These are phyloP conservation scores for Brachionus koreanus DNA, from an alignment of 1,140 invertebrate genomes.

Conservation along the genomic window DNA sequence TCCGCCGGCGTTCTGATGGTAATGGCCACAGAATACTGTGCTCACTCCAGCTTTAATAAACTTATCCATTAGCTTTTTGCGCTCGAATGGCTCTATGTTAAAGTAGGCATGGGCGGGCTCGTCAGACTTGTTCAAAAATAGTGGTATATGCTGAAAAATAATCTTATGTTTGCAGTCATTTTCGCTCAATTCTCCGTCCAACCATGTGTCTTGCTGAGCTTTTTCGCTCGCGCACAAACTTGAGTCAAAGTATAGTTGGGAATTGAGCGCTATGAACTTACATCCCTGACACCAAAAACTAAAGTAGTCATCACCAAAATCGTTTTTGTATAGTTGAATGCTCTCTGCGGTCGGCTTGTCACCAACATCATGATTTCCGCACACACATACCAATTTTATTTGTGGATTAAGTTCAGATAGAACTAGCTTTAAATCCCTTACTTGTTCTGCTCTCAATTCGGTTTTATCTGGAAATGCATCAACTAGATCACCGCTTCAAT, in stretches of 20 bases:
- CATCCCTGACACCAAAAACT: slow-evolving; percentile 62
- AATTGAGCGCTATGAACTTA: slow-evolving; percentile 63
- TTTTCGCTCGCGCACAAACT: slow-evolving; percentile 50
- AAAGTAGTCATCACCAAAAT: slow-evolving; percentile 64
- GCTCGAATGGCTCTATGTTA: slow-evolving; percentile 54
- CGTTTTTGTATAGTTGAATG: slow-evolving; percentile 54
- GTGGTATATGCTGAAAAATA: slow-evolving; percentile 64
- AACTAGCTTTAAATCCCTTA: slow-evolving; percentile 47
- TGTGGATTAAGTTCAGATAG: slow-evolving; percentile 57
- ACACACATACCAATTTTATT: slow-evolving; percentile 62
- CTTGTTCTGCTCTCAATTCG: slow-evolving; percentile 51
- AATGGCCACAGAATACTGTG: slow-evolving; percentile 63
- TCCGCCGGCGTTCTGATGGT: slow-evolving; percentile 61
- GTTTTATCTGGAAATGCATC: slow-evolving; percentile 56
- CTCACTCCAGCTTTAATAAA: slow-evolving; percentile 51
- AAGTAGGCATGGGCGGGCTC: slow-evolving; percentile 59
- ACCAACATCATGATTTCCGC: slow-evolving; percentile 65
- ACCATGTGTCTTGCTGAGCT: slow-evolving; percentile 59
- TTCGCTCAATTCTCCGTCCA: slow-evolving; percentile 53
- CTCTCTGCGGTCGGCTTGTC: slow-evolving; percentile 59
- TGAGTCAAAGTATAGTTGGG: slow-evolving; percentile 59
- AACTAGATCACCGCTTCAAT: slow-evolving; percentile 59
- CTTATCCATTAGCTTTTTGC: slow-evolving; percentile 58
- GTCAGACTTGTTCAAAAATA: slow-evolving; percentile 58
- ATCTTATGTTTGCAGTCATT: slow-evolving; percentile 53